Conservation (phyloP, 64 coral and sea anemone species). For the Dendronephthya gigantea region DNA sequence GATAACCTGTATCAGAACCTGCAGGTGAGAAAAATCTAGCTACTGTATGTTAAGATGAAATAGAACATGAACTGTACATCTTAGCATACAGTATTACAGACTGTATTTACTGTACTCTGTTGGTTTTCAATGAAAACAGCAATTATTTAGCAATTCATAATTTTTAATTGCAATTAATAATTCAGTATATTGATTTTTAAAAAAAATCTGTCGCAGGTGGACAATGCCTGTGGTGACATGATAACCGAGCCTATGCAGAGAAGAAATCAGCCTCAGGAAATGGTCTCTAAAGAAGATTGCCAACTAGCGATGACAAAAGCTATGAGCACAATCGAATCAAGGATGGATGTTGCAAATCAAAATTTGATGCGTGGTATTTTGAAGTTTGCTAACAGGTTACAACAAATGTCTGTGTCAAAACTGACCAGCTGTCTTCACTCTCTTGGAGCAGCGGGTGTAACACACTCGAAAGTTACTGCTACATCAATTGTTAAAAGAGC, state of each 20-base stretch:
- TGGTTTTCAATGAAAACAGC: too few species aligned
- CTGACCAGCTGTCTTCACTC: background rate
- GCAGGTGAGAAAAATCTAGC: too few species aligned
- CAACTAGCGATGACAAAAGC: background rate
- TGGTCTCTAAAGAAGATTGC: background rate
- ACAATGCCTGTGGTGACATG: background rate
- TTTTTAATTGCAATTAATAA: too few species aligned
- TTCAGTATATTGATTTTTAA: too few species aligned
- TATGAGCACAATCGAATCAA: background rate
- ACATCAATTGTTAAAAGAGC: slow-evolving; percentile 1
- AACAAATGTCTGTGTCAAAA: background rate
- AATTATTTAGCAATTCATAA: too few species aligned
- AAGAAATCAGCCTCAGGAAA: slow-evolving; percentile 4
- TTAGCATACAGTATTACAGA: background rate
- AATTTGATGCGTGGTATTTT: slow-evolving; percentile 8
- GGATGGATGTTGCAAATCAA: background rate
- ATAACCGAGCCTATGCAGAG: background rate
- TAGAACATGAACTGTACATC: too few species aligned
- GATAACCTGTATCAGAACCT: background rate
- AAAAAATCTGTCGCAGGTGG: too few species aligned
- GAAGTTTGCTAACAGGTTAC: background rate
- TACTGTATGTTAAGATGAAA: background rate
- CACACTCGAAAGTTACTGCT: background rate
- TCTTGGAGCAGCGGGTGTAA: background rate
- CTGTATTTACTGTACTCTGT: too few species aligned